Conservation (phyloP, 2,113 vertebrate species). For the Sciurus niger region DNA sequence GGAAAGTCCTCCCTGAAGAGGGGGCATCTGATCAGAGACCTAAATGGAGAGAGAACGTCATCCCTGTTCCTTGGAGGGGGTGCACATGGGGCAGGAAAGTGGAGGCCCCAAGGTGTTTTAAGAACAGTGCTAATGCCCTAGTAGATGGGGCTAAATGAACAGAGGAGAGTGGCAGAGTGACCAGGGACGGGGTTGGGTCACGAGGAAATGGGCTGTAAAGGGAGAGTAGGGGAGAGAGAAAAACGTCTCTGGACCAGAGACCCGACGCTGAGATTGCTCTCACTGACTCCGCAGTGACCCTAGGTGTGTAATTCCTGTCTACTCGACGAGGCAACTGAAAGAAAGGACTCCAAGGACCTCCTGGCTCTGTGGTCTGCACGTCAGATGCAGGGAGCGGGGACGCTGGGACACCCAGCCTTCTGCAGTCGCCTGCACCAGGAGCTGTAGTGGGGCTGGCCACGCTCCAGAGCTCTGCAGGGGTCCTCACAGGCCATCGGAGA, state of each 20-base stretch:
- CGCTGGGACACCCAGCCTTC: not conserved
- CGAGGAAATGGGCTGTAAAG: not conserved
- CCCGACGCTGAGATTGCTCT: not conserved
- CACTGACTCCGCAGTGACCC: not conserved
- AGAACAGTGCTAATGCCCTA: not conserved
- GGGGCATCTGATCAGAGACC: not conserved
- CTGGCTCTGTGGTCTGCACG: not conserved
- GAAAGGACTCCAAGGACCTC: not conserved
- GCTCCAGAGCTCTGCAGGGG: not conserved
- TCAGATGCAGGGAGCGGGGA: not conserved
- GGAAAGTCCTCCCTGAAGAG: not conserved
- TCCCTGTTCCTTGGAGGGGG: not conserved
- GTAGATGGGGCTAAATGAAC: not conserved
- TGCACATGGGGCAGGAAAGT: not conserved
- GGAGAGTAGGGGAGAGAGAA: not conserved
- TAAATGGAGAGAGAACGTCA: not conserved
- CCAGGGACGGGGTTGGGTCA: rapidly evolving
- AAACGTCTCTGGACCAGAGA: not conserved
- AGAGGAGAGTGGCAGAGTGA: not conserved
- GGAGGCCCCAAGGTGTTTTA: not conserved
- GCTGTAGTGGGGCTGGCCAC: rapidly evolving
- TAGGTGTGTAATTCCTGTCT: not conserved
- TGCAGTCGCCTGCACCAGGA: rapidly evolving
- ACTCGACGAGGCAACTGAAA: not conserved
- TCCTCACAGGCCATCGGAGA: not conserved